Evolutionary conservation across 2,888 invertebrate genomes (phyloP).

Genomic region (Ethmia dodecea): DNA sequence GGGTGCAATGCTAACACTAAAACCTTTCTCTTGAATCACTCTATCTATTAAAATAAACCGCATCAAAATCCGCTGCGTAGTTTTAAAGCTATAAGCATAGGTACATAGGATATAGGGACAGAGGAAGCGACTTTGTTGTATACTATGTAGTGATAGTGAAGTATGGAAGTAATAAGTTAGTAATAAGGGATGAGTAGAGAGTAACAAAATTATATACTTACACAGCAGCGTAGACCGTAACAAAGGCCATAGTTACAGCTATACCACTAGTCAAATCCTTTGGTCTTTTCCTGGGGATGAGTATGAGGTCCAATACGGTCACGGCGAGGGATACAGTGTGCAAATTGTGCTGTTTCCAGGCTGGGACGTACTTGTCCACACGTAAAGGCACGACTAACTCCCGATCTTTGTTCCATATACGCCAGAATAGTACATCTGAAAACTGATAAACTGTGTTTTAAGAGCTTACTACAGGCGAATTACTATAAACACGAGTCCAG

Average conservation of each 20-base stretch:
- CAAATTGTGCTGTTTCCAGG: slow-evolving; percentile 60
- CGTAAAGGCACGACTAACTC: slow-evolving; percentile 42
- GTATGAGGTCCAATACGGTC: slow-evolving; percentile 43
- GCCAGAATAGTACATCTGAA: slow-evolving; percentile 59
- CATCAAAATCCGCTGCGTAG: no score
- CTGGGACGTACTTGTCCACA: slow-evolving; percentile 41
- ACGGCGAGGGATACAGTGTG: slow-evolving; percentile 51
- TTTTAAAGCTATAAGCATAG: no score
- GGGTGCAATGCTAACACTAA: no score
- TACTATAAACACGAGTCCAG: no score
- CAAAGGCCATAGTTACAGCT: slow-evolving; percentile 29
- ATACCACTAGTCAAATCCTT: slow-evolving; percentile 32
- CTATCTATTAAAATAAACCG: no score
- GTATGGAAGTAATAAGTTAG: no score
- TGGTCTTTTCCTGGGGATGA: slow-evolving; percentile 45
- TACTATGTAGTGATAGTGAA: no score
- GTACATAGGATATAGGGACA: no score
- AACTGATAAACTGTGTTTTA: slow-evolving; percentile 44
- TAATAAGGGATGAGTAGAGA: no score
- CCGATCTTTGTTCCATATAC: slow-evolving; percentile 48
- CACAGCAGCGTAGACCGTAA: slow-evolving; percentile 38
- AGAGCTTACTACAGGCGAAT: no score
- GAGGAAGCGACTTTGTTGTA: no score
- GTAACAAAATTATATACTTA: slow-evolving; percentile 31
- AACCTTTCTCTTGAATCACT: no score